Evolutionary conservation across 2,797 vertebrate genomes (phyloP).

Genomic region (Rhinella marina): DNA sequence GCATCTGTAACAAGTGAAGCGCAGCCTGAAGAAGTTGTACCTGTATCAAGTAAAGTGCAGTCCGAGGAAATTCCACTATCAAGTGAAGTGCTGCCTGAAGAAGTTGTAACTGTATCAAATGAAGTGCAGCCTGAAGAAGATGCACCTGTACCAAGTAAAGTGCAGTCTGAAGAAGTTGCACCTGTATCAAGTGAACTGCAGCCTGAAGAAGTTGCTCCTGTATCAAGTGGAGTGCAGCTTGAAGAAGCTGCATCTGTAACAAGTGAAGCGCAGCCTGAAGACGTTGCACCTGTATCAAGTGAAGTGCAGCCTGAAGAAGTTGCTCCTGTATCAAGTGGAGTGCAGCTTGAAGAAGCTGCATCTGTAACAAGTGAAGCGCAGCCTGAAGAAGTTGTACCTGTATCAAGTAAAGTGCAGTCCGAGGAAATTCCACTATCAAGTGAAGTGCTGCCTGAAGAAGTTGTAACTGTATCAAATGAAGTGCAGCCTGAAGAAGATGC

Average conservation of each 20-base stretch:
- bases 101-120: background rate
- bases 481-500: background rate
- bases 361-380: background rate
- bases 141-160: background rate
- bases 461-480: background rate
- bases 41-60: background rate
- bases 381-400: background rate
- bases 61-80: background rate
- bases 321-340: background rate
- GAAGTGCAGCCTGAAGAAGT: constrained; percentile 15
- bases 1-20: background rate
- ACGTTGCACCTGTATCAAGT: background rate
- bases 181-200: constrained; percentile 28
- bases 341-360: background rate
- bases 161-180: constrained; percentile 1
- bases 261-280: background rate
- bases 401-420: background rate
- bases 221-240: background rate
- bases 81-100: background rate
- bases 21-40: background rate
- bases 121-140: background rate
- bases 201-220: constrained; percentile 41
- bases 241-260: background rate
- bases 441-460: background rate
- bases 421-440: background rate